Evolutionary conservation across 2,888 invertebrate species (phyloP), one percentile per base, ranked within the genome.

Genomic region (Cerastis rubricosa): DNA sequence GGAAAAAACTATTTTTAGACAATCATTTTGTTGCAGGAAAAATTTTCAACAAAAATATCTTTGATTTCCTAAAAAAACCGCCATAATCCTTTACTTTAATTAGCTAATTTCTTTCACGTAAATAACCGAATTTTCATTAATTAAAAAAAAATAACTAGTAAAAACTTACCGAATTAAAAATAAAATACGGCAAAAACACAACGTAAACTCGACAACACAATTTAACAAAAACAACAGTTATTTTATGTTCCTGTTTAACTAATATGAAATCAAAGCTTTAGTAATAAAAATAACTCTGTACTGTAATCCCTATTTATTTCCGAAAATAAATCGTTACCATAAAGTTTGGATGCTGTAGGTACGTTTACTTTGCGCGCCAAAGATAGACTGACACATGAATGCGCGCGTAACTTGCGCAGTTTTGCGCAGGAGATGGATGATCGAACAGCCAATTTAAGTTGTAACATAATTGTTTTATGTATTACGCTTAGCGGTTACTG

Each of bases 281-380:
- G 9, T 61, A 9, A 59, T 57, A 19, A 19, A 8, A 64, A 17
- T 25, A 17, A 43, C 35, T 43, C 1, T n/a, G 2, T n/a, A 63
- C 40, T 64, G 3, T 14, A 43, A 17, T 25, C 1, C 8, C 17
- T 25, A 64, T 43, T 43, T 64, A n/a, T 64, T 43, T 25, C n/a
- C 17, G 43, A 64, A 45, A 43, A 64, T 64, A 64, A n/a, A 43
- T n/a, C 12, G n/a, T 14, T 0, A 29, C 43, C 59, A 7, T 19
- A 14, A 79, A 14, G 1, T 47, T 29, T 9, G 14, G 11, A 5
- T 0, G 14, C 47, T 54, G 80, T 78, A n/a, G n/a, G 35, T 35
- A 35, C 80, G 78, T 35, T 40, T 19, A 74, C 66, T 43, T 67
- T 40, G 78, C 74, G 74, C 74, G 80, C 66, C 47, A 80, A 80